Evolutionary conservation across 2,888 invertebrate species (phyloP), one percentile per base, ranked within the genome.

Genomic region (Erebia epiphron): DNA sequence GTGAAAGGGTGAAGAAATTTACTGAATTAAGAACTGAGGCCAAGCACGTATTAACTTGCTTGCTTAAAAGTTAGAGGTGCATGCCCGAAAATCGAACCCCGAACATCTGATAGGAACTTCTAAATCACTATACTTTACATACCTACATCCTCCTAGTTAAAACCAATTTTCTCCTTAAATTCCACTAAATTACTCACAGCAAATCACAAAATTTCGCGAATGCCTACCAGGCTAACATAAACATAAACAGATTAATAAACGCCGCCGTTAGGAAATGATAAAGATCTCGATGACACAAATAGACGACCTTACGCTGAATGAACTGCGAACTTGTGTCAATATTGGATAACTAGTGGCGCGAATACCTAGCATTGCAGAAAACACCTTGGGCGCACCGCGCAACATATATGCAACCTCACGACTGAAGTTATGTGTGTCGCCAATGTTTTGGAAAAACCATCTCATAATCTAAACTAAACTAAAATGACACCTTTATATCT

Each of bases 201-300:
- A 35, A 35, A 35, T 46, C 46, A 13, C 46, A 46, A 46, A 13
- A 13, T 9, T 54, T 18, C 16, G 35, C 57, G 7, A 35, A 35
- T 61, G 46, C 43, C 43, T 61, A 61, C 61, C 43, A 61, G 61
- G 43, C 43, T 16, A 11, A 43, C 61, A 61, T 61, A 61, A 61
- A 61, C 46, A 2, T 16, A 43, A 61, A 43, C 43, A 10, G 43
- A 46, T 61, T 43, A 61, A 61, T 18, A 18, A 61, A 46, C 43
- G 5, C 43, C 61, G 16, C 43, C 16, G 16, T 61, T 43, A 61
- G 43, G 61, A 61, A 43, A 61, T 61, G 16, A 61, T 61, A 61
- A 43, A 43, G 43, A 61, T 61, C 61, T 61, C 16, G 61, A 61
- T 46, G 61, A 61, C 61, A 61, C 61, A 13, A 61, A 61, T 61